These are phyloP conservation scores for Zosterops japonicus DNA, from an alignment of 2,113 vertebrate genomes.

Conservation along the genomic window DNA sequence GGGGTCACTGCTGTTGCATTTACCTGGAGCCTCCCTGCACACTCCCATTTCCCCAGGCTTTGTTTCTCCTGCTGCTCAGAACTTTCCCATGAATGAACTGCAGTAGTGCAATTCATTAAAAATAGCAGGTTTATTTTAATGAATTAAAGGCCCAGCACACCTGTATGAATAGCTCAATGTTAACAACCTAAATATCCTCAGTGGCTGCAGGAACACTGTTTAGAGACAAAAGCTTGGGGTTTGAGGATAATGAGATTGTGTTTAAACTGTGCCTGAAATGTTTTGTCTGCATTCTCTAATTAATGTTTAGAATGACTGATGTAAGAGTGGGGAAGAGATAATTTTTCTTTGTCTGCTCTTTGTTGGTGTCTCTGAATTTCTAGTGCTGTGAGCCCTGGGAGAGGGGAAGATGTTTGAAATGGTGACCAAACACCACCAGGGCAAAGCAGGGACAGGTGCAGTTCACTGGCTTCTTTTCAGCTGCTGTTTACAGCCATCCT, in stretches of 20 bases:
- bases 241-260: neutral
- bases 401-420: neutral
- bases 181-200: accelerated
- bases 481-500: neutral
- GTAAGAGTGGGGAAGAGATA: neutral
- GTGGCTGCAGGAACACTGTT: neutral
- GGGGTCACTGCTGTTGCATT: neutral
- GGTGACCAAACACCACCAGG: accelerated
- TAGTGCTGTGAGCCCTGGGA: neutral
- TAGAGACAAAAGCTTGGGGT: neutral
- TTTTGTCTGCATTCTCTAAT: neutral
- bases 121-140: neutral
- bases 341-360: neutral
- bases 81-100: neutral
- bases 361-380: neutral
- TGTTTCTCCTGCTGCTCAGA: neutral
- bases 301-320: neutral
- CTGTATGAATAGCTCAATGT: accelerated
- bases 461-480: neutral
- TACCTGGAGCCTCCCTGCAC: neutral
- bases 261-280: neutral
- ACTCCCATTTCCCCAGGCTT: neutral
- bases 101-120: neutral
- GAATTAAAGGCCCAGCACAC: neutral
- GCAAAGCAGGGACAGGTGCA: neutral